These are phyloP conservation scores for Galerucella nymphaeae DNA, from an alignment of 2,888 invertebrate species.

Conservation along the genomic window DNA sequence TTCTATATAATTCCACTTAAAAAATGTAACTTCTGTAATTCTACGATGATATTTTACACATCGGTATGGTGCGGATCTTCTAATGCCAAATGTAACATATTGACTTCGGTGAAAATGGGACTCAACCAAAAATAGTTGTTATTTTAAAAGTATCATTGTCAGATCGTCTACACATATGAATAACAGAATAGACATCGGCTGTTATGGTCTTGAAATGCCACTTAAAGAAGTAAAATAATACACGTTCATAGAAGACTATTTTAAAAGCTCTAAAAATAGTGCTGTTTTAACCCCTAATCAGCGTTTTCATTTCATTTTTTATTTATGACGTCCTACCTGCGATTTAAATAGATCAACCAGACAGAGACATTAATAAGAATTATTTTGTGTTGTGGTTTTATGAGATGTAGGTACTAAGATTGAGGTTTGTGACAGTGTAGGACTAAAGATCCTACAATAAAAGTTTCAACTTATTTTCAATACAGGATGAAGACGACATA, in stretches of 20 bases:
- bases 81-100: conserved; percentile 24
- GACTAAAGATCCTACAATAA: background rate
- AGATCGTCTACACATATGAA: conserved; percentile 38
- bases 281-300: conserved; percentile 48
- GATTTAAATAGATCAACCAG: conserved; percentile 24
- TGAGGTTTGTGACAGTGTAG: conserved; percentile 3
- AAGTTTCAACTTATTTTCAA: background rate
- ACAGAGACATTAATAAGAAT: conserved; percentile 21
- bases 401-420: background rate
- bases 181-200: conserved; percentile 40
- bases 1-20: too few species aligned
- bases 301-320: conserved; percentile 33
- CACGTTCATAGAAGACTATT: conserved; percentile 60
- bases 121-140: conserved; percentile 35
- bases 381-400: background rate
- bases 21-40: too few species aligned
- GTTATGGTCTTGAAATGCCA: conserved; percentile 41
- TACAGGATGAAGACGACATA: background rate
- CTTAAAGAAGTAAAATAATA: conserved; percentile 52
- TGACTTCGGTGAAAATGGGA: conserved; percentile 24
- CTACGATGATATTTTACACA: too few species aligned
- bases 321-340: conserved; percentile 30
- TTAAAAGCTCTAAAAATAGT: conserved; percentile 62
- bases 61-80: background rate
- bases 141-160: conserved; percentile 37